Evolutionary conservation across 1,140 invertebrate species (phyloP).

Genomic region (Zaprionus nigranus): DNA sequence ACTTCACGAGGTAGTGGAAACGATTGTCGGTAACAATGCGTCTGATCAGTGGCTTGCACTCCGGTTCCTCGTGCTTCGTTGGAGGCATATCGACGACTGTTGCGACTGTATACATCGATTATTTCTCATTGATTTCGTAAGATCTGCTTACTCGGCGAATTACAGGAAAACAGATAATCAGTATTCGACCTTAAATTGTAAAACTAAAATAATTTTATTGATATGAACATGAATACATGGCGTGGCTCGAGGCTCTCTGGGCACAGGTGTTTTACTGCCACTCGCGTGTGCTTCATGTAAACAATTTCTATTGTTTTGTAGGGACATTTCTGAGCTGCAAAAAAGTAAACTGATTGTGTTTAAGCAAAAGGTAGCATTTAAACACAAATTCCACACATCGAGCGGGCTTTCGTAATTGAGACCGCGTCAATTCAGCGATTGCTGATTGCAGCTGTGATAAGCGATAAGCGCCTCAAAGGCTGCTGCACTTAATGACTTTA

Average conservation of each 20-base stretch:
- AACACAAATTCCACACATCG: background rate
- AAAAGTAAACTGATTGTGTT: background rate
- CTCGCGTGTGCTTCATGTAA: background rate
- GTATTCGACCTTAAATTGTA: too few relatives aligned
- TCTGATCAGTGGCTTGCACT: slow-evolving; percentile 97
- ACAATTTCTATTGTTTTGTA: background rate
- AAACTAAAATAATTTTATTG: too few relatives aligned
- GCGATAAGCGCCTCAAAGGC: slow-evolving; percentile 48
- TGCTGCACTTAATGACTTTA: slow-evolving; percentile 65
- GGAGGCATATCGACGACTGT: slow-evolving; percentile 90
- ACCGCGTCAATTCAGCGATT: slow-evolving; percentile 53
- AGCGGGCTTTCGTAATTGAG: background rate
- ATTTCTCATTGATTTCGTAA: too few relatives aligned
- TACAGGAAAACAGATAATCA: too few relatives aligned
- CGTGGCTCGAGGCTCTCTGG: background rate
- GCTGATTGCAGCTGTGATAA: slow-evolving; percentile 25
- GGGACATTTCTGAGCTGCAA: background rate
- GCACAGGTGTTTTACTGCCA: background rate
- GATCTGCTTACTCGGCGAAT: too few relatives aligned
- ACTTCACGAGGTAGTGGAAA: slow-evolving; percentile 98
- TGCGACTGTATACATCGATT: background rate
- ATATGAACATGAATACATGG: too few relatives aligned
- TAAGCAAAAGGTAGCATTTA: background rate
- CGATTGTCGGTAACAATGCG: slow-evolving; percentile 98
- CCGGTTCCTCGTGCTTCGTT: slow-evolving; percentile 96